phyloP scores from a whole-genome alignment of 2,113 vertebrate genomes.

The Illadopsis cleaveri region DNA sequence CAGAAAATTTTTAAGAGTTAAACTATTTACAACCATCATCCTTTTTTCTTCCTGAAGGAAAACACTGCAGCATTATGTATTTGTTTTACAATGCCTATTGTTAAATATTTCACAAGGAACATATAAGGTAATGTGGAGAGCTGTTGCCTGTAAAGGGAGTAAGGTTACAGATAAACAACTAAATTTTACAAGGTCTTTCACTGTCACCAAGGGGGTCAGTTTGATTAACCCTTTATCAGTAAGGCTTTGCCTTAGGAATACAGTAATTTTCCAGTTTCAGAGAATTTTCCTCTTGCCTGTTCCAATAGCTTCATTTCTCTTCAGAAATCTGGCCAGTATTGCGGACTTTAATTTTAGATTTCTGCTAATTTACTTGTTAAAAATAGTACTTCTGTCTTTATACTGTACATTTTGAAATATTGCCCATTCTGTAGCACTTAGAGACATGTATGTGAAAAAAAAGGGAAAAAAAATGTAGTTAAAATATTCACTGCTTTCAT shows the following conservation, averaged over 20 bases:
- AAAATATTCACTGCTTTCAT: not conserved
- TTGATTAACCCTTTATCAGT: slow-evolving; percentile 1
- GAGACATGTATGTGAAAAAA: not conserved
- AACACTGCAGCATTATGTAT: not conserved
- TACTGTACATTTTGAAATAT: slow-evolving; percentile 4
- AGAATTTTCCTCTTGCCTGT: not conserved
- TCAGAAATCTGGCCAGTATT: not conserved
- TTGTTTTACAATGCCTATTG: slow-evolving; percentile 1
- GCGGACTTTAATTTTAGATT: not conserved
- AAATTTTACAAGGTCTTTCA: slow-evolving; percentile 2
- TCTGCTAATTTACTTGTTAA: not conserved
- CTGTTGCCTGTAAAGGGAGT: not conserved
- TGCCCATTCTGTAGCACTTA: not conserved
- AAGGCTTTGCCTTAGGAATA: not conserved
- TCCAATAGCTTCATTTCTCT: not conserved
- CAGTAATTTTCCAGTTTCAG: not conserved
- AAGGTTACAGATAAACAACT: not conserved
- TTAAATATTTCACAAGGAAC: slow-evolving; percentile 2
- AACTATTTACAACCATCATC: not conserved
- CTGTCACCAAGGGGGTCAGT: not conserved
- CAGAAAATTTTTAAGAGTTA: not conserved
- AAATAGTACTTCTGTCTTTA: not conserved
- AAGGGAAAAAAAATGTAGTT: not conserved
- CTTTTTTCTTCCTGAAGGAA: not conserved
- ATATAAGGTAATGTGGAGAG: not conserved